Conservation (phyloP, 2,888 invertebrate species). For the Harpalus rubripes region DNA sequence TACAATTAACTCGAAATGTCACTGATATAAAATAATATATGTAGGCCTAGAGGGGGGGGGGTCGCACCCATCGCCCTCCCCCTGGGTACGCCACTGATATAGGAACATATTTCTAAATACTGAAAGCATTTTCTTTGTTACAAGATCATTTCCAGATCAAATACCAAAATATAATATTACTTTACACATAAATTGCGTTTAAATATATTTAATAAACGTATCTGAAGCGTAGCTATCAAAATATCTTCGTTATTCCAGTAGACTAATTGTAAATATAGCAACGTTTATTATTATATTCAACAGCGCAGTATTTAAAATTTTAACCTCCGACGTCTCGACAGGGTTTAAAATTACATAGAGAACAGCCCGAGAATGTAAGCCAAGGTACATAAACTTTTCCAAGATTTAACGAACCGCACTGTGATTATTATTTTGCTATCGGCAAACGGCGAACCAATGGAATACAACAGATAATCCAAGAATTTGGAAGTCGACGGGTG, state of each 20-base stretch:
- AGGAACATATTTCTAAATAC: no score
- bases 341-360: slow-evolving; percentile 13
- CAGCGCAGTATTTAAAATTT: slow-evolving; percentile 19
- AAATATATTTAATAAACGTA: no score
- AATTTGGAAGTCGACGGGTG: slow-evolving; percentile 25
- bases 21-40: no score
- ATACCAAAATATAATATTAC: no score
- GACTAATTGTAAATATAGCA: slow-evolving; percentile 12
- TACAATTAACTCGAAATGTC: no score
- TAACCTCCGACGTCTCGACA: slow-evolving; percentile 3
- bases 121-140: no score
- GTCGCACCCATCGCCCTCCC: no score
- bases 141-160: no score
- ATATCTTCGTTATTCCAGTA: slow-evolving; percentile 7
- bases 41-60: no score
- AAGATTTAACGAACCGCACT: slow-evolving; percentile 50
- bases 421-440: slow-evolving; percentile 55
- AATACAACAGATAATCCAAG: slow-evolving; percentile 42
- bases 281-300: slow-evolving; percentile 11
- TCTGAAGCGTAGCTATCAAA: neutral
- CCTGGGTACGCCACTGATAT: no score
- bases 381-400: slow-evolving; percentile 50
- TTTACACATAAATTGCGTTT: no score
- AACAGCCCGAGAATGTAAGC: neutral
- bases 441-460: slow-evolving; percentile 8